Percentiles rank a stretch among this genome's conserved stretches.
Conservation (phyloP, 2,797 vertebrate genomes). For the Chelidonichthys spinosus region DNA sequence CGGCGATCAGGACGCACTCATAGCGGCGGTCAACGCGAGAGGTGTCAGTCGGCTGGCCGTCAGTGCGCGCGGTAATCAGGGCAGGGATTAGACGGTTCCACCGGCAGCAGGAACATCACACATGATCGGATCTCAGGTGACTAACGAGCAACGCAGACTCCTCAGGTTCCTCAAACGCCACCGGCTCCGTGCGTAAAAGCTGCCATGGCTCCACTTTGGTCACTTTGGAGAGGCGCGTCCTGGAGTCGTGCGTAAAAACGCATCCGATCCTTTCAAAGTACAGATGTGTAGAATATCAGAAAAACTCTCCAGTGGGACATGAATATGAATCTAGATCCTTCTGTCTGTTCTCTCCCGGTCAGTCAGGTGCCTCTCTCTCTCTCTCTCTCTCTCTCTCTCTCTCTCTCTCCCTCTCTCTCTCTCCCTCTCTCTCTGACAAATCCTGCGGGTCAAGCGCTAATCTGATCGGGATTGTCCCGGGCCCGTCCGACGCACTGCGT, state of each 20-base stretch:
- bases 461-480: slow-evolving; percentile 63
- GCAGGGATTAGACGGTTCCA: slow-evolving; percentile 59
- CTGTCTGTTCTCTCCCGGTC: slow-evolving; percentile 29
- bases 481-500: slow-evolving; percentile 23
- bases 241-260: slow-evolving; percentile 21
- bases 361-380: slow-evolving; percentile 33
- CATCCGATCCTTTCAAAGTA: no score
- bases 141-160: not conserved
- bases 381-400: no score
- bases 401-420: no score
- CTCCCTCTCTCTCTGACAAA: slow-evolving; percentile 49
- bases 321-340: slow-evolving; percentile 18
- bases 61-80: slow-evolving; percentile 51
- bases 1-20: slow-evolving; percentile 23
- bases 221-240: not conserved
- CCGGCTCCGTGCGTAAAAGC: slow-evolving; percentile 26
- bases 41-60: slow-evolving; percentile 47
- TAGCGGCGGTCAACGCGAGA: slow-evolving; percentile 11
- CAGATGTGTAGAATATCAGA: not conserved
- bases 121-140: slow-evolving; percentile 33
- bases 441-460: slow-evolving; percentile 73
- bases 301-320: not conserved
- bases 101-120: slow-evolving; percentile 39
- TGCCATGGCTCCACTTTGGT: slow-evolving; percentile 27
- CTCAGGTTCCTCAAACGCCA: not conserved